phyloP scores from a whole-genome alignment of 2,797 vertebrate species.

The Pseudocheirus occidentalis region DNA sequence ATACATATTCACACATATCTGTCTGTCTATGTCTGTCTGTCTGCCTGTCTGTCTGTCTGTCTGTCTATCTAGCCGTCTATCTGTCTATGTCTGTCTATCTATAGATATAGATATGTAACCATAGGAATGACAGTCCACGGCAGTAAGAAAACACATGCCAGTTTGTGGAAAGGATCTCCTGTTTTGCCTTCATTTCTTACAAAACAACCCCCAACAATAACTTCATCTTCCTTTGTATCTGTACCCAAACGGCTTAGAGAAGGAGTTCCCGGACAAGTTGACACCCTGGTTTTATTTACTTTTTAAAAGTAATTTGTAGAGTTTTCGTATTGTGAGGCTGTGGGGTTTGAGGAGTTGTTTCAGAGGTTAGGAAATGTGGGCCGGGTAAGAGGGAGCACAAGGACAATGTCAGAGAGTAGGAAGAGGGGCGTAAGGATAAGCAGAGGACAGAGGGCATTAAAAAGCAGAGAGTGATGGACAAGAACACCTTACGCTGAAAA shows the following conservation, averaged over 20 bases:
- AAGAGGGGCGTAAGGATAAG: neutral
- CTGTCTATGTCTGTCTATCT: too few species aligned
- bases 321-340: neutral
- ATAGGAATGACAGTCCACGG: neutral
- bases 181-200: neutral
- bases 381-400: fast-evolving
- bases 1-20: too few species aligned
- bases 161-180: fast-evolving
- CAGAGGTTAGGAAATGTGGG: neutral
- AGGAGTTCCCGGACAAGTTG: fast-evolving
- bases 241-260: neutral
- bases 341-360: neutral
- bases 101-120: neutral
- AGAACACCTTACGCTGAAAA: neutral
- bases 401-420: fast-evolving
- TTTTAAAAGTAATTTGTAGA: neutral
- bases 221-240: fast-evolving
- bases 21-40: too few species aligned
- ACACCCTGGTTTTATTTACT: neutral
- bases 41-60: too few species aligned
- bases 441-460: too few species aligned
- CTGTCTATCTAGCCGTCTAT: too few species aligned
- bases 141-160: neutral
- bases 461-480: fast-evolving
- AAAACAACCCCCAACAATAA: neutral